Base-by-base conservation (phyloP, 2,797 vertebrate genomes). In the Sebastes vulpes region DNA sequence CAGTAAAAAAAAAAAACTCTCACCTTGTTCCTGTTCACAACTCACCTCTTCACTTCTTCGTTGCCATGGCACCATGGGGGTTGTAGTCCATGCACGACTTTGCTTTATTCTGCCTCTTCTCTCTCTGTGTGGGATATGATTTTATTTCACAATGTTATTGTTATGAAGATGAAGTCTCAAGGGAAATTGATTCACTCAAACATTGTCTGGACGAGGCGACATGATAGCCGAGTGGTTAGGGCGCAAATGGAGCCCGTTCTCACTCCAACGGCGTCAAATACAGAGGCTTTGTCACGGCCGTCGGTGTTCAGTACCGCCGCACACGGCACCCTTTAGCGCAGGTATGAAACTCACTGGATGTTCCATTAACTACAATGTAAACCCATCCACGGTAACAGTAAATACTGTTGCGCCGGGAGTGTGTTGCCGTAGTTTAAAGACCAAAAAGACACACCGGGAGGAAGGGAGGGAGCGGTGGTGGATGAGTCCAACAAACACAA, bases 51-150 rank as follows among this genome's bases (percentile, higher is more conserved):
- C 48, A 67, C 54, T 31, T 67, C 70, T 50, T 52, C 2, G 79
- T 91, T 92, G 68, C 87, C 84, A 89, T 86, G 76, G 79, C 72
- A 83, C 48, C 82, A 59, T 6, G 7, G 54, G 38, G 72, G 72
- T 50, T 70, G 20, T 35, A 76, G 78, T 76, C 77, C 61, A 75
- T 32, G 56, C 9, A 58, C 8, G 4, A 31, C 25, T 35, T 26
- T 66, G 25, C 57, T 66, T 72, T 52, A 35, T 67, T 32, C 57
- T 65, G 21, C 57, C 48, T 72, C 42, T 61, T 69, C 32, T 74
- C 31, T 74, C n/a, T 38, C 14, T 56, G 54, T 28, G 42, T 20
- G 32, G n/a, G 57, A 46, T 65, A 12, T 56, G 42, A 58, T 59
- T 85, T 69, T 23, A 31, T 26, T 59, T 72, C 31, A 63, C 31